Evolutionary conservation across 1,140 invertebrate genomes (phyloP), one percentile per base, ranked within the genome.

Genomic region (Campoletis sonorensis): DNA sequence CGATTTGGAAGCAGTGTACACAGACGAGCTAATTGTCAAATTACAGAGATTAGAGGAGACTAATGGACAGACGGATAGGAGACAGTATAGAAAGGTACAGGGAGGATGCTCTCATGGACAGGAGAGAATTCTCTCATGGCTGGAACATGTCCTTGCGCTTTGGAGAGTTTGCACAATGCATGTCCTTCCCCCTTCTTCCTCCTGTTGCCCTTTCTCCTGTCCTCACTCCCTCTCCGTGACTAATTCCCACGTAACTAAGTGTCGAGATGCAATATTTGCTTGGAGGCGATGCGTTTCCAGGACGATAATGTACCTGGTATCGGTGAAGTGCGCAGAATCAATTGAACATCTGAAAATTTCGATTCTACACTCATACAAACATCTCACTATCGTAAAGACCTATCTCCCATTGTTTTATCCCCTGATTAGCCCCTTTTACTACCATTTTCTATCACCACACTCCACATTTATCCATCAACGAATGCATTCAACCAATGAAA

Each of bases 21-120:
- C 1, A 23, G 30, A 45, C 54, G 68, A 80, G 81, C 85, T 86
- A 85, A 88, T 88, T 88, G 87, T 88, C 86, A 87, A 88, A 87
- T 87, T 87, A 87, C 85, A 82, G 83, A 85, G 84, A 86, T 87
- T 84, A 84, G 83, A 85, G 85, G 82, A 86, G 80, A 79, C 82
- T 87, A 85, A 87, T 87, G 86, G 85, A 83, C 82, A 83, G 80
- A 81, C 64, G 81, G 77, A 72, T 30, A 54, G 61, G 70, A 33
- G 13, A 33, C 13, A 64, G 13, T 33, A 33, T 13, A 33, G 51
- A 49, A 79, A 82, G 37, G 7, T 30, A 23, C 45, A 26, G 49
- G 72, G 16, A 30, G 72, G 16, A 30, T 27, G 13, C 30, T 7
- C 30, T 64, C 61, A 70, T 30, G 30, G 10, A 70, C 67, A 21